phyloP scores from a whole-genome alignment of 2,888 invertebrate genomes.

The Diachrysia chrysitis region DNA sequence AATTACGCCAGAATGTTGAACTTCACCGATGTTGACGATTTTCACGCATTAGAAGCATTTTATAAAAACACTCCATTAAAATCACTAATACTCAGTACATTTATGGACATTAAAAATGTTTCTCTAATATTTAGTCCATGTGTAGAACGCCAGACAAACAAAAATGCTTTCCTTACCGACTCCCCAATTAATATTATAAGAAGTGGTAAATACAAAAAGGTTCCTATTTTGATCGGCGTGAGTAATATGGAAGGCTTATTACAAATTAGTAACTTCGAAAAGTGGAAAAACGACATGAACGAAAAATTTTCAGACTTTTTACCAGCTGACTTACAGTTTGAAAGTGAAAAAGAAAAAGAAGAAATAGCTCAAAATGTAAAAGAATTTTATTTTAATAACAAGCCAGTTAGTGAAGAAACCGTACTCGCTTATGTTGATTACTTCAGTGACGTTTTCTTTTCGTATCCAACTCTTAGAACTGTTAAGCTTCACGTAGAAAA shows the following conservation, averaged over 20 bases:
- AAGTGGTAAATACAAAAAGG: conserved; percentile 29
- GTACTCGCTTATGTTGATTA: conserved; percentile 59
- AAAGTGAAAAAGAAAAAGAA: conserved; percentile 58
- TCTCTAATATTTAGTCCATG: conserved; percentile 39
- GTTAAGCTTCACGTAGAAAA: conserved; percentile 56
- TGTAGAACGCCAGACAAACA: conserved; percentile 28
- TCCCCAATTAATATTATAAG: conserved; percentile 37
- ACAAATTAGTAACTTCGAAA: conserved; percentile 12
- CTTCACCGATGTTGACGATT: conserved; percentile 60
- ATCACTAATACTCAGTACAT: conserved; percentile 27
- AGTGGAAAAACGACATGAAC: conserved; percentile 64
- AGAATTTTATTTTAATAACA: conserved; percentile 70
- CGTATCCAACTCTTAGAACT: conserved; percentile 62
- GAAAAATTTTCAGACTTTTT: conserved; percentile 66
- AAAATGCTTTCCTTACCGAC: conserved; percentile 23
- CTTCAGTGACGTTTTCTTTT: conserved; percentile 73
- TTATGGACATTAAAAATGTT: conserved; percentile 19
- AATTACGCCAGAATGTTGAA: conserved; percentile 60
- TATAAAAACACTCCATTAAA: conserved; percentile 59
- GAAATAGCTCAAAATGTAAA: conserved; percentile 59
- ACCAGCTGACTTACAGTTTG: conserved; percentile 67
- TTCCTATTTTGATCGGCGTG: conserved; percentile 43
- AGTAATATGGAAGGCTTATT: conserved; percentile 46
- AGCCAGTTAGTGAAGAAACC: conserved; percentile 48
- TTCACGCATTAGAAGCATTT: conserved; percentile 56